Evolutionary conservation across 2,888 invertebrate genomes (phyloP).

Genomic region (Rosalia funebris): DNA sequence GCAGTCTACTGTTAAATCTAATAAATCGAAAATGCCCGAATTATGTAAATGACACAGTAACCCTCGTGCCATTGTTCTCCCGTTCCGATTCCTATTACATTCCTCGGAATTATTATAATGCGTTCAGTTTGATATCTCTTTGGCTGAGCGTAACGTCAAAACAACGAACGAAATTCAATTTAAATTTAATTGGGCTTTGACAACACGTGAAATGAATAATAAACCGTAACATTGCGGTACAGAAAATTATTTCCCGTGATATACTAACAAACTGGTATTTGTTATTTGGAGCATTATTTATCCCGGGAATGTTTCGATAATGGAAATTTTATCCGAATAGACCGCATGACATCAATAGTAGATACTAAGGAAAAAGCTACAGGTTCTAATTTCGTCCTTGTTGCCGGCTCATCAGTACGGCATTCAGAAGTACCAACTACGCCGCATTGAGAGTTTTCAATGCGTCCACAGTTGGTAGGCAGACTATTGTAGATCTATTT

Average conservation of each 20-base stretch:
- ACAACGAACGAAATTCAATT: conserved; percentile 10
- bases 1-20: not conserved
- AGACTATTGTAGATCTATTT: no score
- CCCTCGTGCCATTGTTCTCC: not conserved
- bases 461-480: no score
- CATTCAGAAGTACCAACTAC: no score
- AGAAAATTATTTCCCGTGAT: not conserved
- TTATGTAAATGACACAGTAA: not conserved
- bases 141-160: not conserved
- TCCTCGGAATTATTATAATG: not conserved
- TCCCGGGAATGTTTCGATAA: no score
- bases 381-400: no score
- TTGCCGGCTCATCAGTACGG: no score
- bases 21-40: not conserved
- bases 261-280: no score
- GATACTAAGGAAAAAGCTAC: no score
- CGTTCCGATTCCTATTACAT: not conserved
- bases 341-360: no score
- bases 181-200: conserved; percentile 1
- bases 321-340: no score
- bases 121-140: not conserved
- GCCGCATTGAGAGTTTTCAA: no score
- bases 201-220: not conserved
- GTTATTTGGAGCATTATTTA: no score
- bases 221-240: not conserved